These are phyloP conservation scores for Auanema freiburgensis DNA, from an alignment of 2,888 invertebrate genomes.

Conservation along the genomic window DNA sequence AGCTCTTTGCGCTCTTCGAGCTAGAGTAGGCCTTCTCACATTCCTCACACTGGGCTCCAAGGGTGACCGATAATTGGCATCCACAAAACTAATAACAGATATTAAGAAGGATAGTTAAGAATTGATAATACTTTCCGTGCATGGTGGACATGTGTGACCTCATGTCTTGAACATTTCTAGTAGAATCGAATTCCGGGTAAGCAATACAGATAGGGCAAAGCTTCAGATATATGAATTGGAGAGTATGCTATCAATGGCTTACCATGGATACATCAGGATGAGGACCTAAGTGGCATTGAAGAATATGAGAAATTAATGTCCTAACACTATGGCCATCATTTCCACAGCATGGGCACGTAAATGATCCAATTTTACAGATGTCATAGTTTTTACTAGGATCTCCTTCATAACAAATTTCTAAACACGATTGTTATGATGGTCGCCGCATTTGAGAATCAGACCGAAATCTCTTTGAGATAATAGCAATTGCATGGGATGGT, in stretches of 20 bases:
- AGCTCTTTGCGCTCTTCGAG: too few relatives aligned
- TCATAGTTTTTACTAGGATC: conserved; percentile 84
- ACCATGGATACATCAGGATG: conserved; percentile 77
- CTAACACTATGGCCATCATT: conserved; percentile 93
- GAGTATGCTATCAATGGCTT: conserved; percentile 1
- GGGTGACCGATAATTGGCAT: conserved; percentile 1
- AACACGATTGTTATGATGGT: conserved; percentile 40
- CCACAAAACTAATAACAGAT: neutral
- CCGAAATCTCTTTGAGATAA: conserved; percentile 94
- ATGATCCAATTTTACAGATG: conserved; percentile 75
- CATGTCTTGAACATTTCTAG: conserved; percentile 96
- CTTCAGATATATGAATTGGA: conserved; percentile 67
- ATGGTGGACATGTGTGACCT: conserved; percentile 91
- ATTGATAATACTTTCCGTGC: conserved; percentile 69
- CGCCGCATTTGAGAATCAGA: too few relatives aligned
- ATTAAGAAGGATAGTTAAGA: neutral
- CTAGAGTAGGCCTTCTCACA: neutral
- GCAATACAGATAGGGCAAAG: conserved; percentile 97
- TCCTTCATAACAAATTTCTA: conserved; percentile 92
- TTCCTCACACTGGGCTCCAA: neutral
- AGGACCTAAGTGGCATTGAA: conserved; percentile 86
- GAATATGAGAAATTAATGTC: conserved; percentile 75
- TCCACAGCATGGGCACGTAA: conserved; percentile 97
- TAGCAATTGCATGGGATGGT: conserved; percentile 99
- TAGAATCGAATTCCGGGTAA: conserved; percentile 89